Evolutionary conservation across 2,888 invertebrate genomes (phyloP).

Genomic region (Spilosoma lubricipeda): DNA sequence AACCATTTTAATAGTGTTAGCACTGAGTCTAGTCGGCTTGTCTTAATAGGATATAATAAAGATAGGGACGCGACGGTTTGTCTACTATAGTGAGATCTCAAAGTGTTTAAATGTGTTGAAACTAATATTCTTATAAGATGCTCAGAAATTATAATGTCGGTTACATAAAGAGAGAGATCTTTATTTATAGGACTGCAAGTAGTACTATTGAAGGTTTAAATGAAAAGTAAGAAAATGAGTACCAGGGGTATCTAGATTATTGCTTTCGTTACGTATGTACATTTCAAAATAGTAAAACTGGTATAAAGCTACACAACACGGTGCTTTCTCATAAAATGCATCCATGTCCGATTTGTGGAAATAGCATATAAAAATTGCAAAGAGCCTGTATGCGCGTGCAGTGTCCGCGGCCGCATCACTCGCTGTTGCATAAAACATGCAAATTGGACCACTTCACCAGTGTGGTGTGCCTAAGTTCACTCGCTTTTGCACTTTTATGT

Average conservation of each 20-base stretch:
- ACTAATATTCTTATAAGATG: too few relatives aligned
- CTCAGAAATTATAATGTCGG: too few relatives aligned
- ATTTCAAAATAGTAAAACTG: slow-evolving; percentile 43
- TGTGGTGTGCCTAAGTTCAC: slow-evolving; percentile 76
- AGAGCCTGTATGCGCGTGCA: slow-evolving; percentile 74
- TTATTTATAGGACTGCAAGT: neutral
- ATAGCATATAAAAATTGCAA: slow-evolving; percentile 83
- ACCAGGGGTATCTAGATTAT: slow-evolving; percentile 27
- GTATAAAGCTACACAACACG: slow-evolving; percentile 57
- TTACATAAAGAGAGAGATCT: too few relatives aligned
- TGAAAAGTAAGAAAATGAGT: neutral
- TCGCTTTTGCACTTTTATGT: slow-evolving; percentile 84
- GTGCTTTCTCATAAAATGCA: slow-evolving; percentile 73
- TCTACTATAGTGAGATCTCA: neutral
- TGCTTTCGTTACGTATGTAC: slow-evolving; percentile 36
- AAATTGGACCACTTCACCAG: slow-evolving; percentile 84
- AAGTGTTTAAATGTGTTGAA: neutral
- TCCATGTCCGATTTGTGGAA: slow-evolving; percentile 80
- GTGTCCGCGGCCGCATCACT: slow-evolving; percentile 76
- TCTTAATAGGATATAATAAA: neutral
- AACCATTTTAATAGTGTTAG: neutral
- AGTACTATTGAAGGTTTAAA: neutral
- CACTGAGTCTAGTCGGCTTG: neutral
- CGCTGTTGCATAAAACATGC: slow-evolving; percentile 83
- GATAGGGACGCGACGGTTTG: neutral